phyloP scores from a whole-genome alignment of 2,888 invertebrate species.

The Zaprionus bogoriensis region DNA sequence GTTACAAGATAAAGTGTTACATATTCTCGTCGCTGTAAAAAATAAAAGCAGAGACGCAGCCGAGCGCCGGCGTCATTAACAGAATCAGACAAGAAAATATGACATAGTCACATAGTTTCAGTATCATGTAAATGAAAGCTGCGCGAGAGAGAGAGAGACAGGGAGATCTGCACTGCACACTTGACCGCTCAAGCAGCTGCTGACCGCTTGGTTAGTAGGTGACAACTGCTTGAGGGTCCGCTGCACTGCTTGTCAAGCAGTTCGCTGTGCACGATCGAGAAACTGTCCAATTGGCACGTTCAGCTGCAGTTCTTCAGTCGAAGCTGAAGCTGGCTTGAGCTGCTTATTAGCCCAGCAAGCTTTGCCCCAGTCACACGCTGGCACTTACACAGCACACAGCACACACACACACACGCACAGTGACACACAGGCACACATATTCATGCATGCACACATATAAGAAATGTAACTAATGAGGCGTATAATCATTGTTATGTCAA shows the following conservation, averaged over 20 bases:
- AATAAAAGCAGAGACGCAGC: too few relatives aligned
- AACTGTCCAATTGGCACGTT: slow-evolving; percentile 36
- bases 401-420: slow-evolving; percentile 5
- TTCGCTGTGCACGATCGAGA: slow-evolving; percentile 33
- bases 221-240: slow-evolving; percentile 8
- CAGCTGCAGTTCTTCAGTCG: slow-evolving; percentile 18
- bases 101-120: too few relatives aligned
- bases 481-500: slow-evolving; percentile 79
- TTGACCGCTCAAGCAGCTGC: not conserved
- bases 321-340: slow-evolving; percentile 14
- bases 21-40: too few relatives aligned
- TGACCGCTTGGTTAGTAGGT: not conserved
- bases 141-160: too few relatives aligned
- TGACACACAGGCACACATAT: slow-evolving; percentile 8
- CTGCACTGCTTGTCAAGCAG: slow-evolving; percentile 29
- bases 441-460: slow-evolving; percentile 20
- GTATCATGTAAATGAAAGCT: too few relatives aligned
- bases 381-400: slow-evolving; percentile 11
- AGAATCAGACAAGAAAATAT: too few relatives aligned
- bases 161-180: too few relatives aligned
- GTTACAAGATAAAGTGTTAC: too few relatives aligned
- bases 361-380: slow-evolving; percentile 14
- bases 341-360: slow-evolving; percentile 40
- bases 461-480: slow-evolving; percentile 76
- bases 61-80: too few relatives aligned